Evolutionary conservation across 1,140 invertebrate genomes (phyloP).

Genomic region (Aleiodes sp.): DNA sequence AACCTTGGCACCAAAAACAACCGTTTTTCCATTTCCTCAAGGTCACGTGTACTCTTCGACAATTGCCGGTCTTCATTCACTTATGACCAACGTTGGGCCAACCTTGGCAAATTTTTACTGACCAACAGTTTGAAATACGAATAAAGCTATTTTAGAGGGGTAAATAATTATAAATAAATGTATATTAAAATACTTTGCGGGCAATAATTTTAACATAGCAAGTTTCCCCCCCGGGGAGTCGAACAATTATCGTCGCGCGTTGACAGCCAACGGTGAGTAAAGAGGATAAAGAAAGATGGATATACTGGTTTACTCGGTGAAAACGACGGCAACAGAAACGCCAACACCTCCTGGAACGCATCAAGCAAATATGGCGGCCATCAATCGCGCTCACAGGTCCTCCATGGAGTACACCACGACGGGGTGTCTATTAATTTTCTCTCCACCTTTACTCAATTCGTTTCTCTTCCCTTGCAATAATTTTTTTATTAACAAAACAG

Average conservation of each 20-base stretch:
- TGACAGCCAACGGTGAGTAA: conserved; percentile 48
- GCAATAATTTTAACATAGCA: conserved; percentile 28
- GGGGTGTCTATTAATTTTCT: conserved; percentile 50
- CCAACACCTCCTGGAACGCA: conserved; percentile 33
- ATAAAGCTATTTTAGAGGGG: too few species aligned
- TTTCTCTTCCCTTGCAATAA: not conserved
- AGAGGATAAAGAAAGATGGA: conserved; percentile 17
- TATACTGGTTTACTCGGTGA: not conserved
- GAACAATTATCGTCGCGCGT: conserved; percentile 53
- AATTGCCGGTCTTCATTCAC: too few species aligned
- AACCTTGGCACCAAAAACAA: too few species aligned
- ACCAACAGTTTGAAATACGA: too few species aligned
- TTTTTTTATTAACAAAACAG: not conserved
- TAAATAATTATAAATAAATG: too few species aligned
- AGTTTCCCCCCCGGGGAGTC: conserved; percentile 30
- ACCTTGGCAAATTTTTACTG: too few species aligned
- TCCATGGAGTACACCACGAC: conserved; percentile 47
- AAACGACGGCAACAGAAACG: not conserved
- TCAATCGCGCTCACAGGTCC: conserved; percentile 46
- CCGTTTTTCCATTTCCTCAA: too few species aligned
- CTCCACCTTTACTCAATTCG: conserved; percentile 26
- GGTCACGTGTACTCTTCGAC: too few species aligned
- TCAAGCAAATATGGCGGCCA: conserved; percentile 56
- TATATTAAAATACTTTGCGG: too few species aligned
- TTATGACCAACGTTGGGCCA: too few species aligned